These are phyloP conservation scores for Clarias platycephalus DNA, from an alignment of 2,797 vertebrate genomes.

Conservation along the genomic window DNA sequence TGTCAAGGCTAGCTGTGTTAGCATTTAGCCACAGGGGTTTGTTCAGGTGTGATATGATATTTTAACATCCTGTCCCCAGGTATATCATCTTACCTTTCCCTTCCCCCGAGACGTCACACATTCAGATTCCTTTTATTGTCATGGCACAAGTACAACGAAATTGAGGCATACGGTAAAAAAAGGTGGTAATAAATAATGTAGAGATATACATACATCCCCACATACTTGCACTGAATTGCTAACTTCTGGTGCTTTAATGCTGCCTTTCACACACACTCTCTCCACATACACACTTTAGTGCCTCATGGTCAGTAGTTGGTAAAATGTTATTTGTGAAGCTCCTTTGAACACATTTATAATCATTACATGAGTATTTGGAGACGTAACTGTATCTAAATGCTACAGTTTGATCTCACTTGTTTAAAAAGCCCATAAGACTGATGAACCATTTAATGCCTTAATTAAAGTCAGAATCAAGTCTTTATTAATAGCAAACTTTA, in stretches of 20 bases:
- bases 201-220: too few species aligned
- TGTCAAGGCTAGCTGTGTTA: not conserved
- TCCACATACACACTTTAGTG: not conserved
- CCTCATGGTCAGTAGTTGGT: not conserved
- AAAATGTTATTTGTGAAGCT: not conserved
- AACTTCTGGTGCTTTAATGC: not conserved
- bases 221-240: not conserved
- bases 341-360: not conserved
- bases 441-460: too few species aligned
- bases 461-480: not conserved
- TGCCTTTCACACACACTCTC: not conserved
- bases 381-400: not conserved
- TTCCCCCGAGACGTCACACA: not conserved
- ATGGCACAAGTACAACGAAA: too few species aligned
- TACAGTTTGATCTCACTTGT: not conserved
- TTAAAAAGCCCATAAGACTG: not conserved
- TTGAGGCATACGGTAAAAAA: too few species aligned
- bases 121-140: too few species aligned
- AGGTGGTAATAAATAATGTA: too few species aligned
- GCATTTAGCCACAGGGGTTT: not conserved
- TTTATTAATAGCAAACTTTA: not conserved
- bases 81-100: not conserved
- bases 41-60: conserved; percentile 1
- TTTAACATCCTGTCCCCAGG: too few species aligned
- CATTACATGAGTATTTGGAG: not conserved